Evolutionary conservation across 2,888 invertebrate species (phyloP), one percentile per base, ranked within the genome.

Genomic region (Limnephilus marmoratus): DNA sequence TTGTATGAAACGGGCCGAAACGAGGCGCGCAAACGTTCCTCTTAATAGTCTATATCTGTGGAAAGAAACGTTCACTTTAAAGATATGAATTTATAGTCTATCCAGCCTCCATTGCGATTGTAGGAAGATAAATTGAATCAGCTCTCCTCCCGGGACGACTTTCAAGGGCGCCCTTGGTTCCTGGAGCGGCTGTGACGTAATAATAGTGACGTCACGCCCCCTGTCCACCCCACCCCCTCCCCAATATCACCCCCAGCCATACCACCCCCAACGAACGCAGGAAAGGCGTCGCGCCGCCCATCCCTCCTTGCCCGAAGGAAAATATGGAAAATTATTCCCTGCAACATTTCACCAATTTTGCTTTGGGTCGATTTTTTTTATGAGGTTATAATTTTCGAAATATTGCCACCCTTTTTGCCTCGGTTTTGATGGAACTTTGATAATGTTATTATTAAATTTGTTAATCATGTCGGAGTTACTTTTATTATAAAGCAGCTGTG

Each of bases 91-190:
- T 68, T 68, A 24, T 9, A n/a, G 68, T n/a, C 68, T 68, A 68
- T 24, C 83, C 49, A 12, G 86, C 45, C 86, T 49, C 68, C 68
- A 68, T 68, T 68, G 68, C 68, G 68, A 68, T 68, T n/a, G 24
- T 68, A n/a, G 68, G 86, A 45, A 41, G 41, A 29, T 45, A 86
- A 86, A 86, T 86, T 86, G 86, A 86, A 49, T 86, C n/a, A 86
- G 41, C 49, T 29, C 12, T 49, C 86, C 15, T 49, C 89, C 90
- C 68, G 81, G 90, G 90, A 86, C 90, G 31, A 29, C 29, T 41
- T 68, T 91, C 90, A 92, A 92, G 92, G 92, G 85, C 82, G 92
- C 90, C 92, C 92, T 92, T 92, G 92, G 90, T n/a, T 29, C 53
- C 80, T 34, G 85, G 85, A 49, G 92, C 90, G 80, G 68, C 29